These are phyloP conservation scores for Oscheius sp. DNA, from an alignment of 2,888 invertebrate genomes.

Conservation along the genomic window DNA sequence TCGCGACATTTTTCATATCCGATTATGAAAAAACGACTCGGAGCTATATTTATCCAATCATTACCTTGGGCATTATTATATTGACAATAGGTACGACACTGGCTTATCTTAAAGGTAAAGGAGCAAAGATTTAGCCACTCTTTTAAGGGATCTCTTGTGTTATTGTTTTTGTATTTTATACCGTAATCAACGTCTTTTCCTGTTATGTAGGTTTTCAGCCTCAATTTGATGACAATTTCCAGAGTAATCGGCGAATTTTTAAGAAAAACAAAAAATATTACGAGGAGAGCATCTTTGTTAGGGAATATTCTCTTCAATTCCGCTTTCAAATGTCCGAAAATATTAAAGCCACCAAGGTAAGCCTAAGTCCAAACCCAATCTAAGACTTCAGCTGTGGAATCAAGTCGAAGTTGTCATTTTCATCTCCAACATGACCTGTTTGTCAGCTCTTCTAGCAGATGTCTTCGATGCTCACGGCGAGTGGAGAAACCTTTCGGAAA, in stretches of 20 bases:
- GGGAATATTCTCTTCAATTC: background rate
- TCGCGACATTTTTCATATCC: background rate
- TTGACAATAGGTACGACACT: background rate
- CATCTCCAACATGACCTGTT: background rate
- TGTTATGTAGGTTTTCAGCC: background rate
- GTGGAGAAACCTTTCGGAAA: background rate
- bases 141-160: background rate
- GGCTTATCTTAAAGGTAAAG: background rate
- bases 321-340: constrained; percentile 6
- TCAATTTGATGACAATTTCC: background rate
- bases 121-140: background rate
- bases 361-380: too few species aligned
- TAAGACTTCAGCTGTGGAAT: background rate
- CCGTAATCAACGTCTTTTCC: background rate
- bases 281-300: background rate
- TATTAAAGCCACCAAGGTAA: background rate
- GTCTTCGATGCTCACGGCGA: background rate
- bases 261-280: background rate
- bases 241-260: background rate
- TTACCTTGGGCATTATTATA: background rate
- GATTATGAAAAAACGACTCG: background rate
- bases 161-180: background rate
- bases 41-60: background rate
- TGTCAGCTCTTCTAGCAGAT: background rate
- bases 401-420: background rate